Base-by-base conservation (phyloP, 2,113 vertebrate species). In the Recurvirostra avosetta region DNA sequence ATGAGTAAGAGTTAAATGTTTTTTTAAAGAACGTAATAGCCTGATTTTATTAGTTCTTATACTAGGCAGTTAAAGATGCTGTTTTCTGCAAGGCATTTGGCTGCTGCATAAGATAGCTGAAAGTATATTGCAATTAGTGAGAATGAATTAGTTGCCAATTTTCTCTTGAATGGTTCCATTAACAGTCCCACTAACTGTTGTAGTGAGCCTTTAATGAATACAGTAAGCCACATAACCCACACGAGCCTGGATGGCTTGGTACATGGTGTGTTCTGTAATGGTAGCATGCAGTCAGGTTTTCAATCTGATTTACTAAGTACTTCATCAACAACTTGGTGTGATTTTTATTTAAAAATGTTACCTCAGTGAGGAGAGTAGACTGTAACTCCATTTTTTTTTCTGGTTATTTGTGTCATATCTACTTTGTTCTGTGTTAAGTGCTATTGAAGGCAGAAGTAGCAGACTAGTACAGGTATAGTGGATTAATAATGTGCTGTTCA, bases 121-220 rank as follows among this genome's bases (percentile, higher is more conserved):
- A 90, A 92, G n/a, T 86, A 43, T 77, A 55, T 55, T 80, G 55
- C 76, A 86, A 67, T 96, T 97, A 92, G 86, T 71, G 41, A 59
- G 41, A 83, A 95, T 95, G 43, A 95, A 95, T 92, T 92, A 53
- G 62, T 90, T 86, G 76, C 63, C 11, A 38, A n/a, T 95, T 93
- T 86, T 76, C 26, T 74, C 38, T 38, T 55, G 23, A 90, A 74
- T 71, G 43, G 41, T 83, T 88, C 90, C 65, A 80, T 96, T 97
- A 90, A 65, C n/a, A 55, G 75, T 66, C 40, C 80, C 56, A 43
- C 59, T 90, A 93, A 68, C 7, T 21, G 38, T 40, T 84, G 41
- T 38, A 90, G 49, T 88, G 62, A 93, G 47, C 45, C 47, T 75
- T 89, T 92, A 96, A 91, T 96, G 45, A 94, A 96, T 85, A 55